Evolutionary conservation across 2,888 invertebrate genomes (phyloP).

Genomic region (Hirudinaria manillensis): DNA sequence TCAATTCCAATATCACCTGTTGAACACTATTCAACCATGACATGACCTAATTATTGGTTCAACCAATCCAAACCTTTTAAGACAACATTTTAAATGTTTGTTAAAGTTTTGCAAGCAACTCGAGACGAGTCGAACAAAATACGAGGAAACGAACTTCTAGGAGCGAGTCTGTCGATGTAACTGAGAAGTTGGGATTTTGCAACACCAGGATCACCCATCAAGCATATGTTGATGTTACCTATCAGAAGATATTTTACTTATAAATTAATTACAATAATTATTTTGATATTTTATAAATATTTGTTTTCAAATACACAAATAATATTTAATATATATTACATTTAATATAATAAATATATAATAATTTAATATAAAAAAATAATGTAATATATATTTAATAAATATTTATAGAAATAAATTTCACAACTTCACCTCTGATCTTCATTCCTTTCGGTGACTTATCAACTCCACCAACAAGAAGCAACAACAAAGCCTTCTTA

Average conservation of each 20-base stretch:
- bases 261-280: background rate
- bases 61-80: too few relatives aligned
- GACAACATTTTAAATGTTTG: too few relatives aligned
- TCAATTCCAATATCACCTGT: too few relatives aligned
- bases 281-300: background rate
- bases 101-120: too few relatives aligned
- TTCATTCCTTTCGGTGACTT: slow-evolving; percentile 88
- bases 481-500: slow-evolving; percentile 85
- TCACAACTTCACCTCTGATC: slow-evolving; percentile 70
- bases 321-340: background rate
- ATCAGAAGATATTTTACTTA: background rate
- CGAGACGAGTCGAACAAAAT: background rate
- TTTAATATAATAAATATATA: background rate
- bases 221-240: slow-evolving; percentile 80
- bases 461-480: slow-evolving; percentile 73
- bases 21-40: too few relatives aligned
- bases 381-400: too few relatives aligned
- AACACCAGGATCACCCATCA: slow-evolving; percentile 99
- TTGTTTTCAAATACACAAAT: background rate
- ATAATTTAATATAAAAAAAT: too few relatives aligned
- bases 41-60: too few relatives aligned
- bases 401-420: too few relatives aligned
- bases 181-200: slow-evolving; percentile 93
- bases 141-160: slow-evolving; percentile 59
- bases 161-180: slow-evolving; percentile 86